These are phyloP conservation scores for Pseudoips prasinana DNA, from an alignment of 2,888 invertebrate species.

Conservation along the genomic window DNA sequence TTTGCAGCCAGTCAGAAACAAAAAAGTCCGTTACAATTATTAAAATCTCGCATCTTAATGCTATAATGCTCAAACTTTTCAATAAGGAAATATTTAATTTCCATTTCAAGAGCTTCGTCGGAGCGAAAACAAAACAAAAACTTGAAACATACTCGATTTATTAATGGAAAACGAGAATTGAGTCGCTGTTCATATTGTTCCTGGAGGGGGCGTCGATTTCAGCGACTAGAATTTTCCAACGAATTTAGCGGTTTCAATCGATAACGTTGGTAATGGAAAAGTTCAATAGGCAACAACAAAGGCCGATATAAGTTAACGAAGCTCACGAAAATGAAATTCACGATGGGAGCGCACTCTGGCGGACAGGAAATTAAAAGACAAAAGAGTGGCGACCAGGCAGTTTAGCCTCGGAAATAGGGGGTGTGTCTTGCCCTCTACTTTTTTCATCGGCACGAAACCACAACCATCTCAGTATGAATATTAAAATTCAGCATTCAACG, in stretches of 20 bases:
- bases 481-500: conserved; percentile 33
- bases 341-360: conserved; percentile 67
- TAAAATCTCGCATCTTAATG: conserved; percentile 57
- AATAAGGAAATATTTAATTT: conserved; percentile 72
- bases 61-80: conserved; percentile 62
- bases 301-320: conserved; percentile 77
- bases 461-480: conserved; percentile 50
- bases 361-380: conserved; percentile 81
- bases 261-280: conserved; percentile 76
- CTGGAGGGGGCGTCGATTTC: conserved; percentile 43
- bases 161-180: conserved; percentile 58
- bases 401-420: conserved; percentile 73
- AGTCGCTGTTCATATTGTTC: conserved; percentile 53
- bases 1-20: conserved; percentile 33
- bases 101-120: conserved; percentile 51
- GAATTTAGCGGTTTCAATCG: conserved; percentile 75
- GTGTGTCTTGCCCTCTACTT: conserved; percentile 55
- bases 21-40: conserved; percentile 59
- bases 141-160: conserved; percentile 59
- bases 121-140: conserved; percentile 51
- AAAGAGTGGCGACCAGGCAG: conserved; percentile 74
- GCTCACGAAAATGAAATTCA: conserved; percentile 77
- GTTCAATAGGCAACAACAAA: conserved; percentile 79
- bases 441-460: conserved; percentile 54
- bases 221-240: conserved; percentile 65